Conservation (phyloP, 2,888 invertebrate genomes). For the Tinea pellionella region DNA sequence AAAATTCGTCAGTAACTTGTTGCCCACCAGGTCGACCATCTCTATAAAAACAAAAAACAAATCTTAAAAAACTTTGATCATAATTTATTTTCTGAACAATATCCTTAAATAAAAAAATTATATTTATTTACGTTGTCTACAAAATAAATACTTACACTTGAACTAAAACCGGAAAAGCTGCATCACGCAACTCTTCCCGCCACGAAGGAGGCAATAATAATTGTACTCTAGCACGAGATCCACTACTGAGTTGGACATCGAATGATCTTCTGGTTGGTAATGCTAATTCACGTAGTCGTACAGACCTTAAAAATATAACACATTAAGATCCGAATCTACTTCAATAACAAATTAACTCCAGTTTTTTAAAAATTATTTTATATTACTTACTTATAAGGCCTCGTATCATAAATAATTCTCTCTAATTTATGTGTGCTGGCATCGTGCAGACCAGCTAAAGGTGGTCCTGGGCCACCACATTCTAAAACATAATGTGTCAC, state of each 20-base stretch:
- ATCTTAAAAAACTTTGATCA: no score
- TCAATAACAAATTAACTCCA: not conserved
- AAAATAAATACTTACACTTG: conserved; percentile 75
- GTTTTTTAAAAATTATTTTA: not conserved
- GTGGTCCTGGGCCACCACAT: conserved; percentile 93
- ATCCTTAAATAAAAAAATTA: no score
- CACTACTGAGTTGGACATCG: conserved; percentile 87
- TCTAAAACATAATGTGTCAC: conserved; percentile 80
- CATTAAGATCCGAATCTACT: not conserved
- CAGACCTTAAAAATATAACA: conserved; percentile 67
- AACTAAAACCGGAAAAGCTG: conserved; percentile 88
- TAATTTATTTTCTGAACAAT: no score
- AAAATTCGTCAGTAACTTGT: conserved; percentile 88
- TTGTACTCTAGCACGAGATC: conserved; percentile 88
- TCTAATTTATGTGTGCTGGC: conserved; percentile 81
- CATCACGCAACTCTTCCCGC: conserved; percentile 86
- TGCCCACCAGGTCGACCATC: conserved; percentile 94
- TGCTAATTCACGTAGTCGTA: conserved; percentile 80
- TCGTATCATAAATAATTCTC: conserved; percentile 81
- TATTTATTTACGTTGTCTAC: not conserved
- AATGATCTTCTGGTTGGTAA: conserved; percentile 85
- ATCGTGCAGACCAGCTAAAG: conserved; percentile 83
- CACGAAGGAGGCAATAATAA: conserved; percentile 89
- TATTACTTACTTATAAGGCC: conserved; percentile 66
- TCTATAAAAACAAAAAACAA: no score